phyloP scores from a whole-genome alignment of 2,797 vertebrate genomes.

The Myripristis murdjan region DNA sequence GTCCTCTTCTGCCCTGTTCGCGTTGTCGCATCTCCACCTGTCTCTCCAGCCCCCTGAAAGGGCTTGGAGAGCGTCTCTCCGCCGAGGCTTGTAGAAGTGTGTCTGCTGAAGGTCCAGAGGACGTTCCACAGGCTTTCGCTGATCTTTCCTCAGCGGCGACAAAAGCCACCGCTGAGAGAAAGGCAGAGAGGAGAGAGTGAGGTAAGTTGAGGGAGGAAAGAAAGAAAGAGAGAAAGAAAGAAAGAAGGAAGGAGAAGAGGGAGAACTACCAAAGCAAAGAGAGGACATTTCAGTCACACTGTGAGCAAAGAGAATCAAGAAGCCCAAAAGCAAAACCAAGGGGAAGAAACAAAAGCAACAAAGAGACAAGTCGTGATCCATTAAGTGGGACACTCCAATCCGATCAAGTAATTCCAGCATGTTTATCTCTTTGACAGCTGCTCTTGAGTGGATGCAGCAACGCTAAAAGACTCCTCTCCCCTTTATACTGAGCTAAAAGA shows the following conservation, averaged over 20 bases:
- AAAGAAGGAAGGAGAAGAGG: constrained; percentile 28
- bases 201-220: constrained; percentile 65
- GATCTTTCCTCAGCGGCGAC: constrained; percentile 59
- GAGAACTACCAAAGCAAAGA: constrained; percentile 43
- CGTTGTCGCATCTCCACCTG: constrained; percentile 72
- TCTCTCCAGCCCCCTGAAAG: constrained; percentile 59
- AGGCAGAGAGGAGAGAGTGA: constrained; percentile 44
- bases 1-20: constrained; percentile 42
- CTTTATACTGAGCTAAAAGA: constrained; percentile 50
- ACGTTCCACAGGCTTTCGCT: constrained; percentile 63
- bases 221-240: constrained; percentile 5
- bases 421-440: constrained; percentile 48
- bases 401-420: constrained; percentile 41
- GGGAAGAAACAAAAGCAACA: constrained; percentile 17
- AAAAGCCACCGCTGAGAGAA: constrained; percentile 44
- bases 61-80: constrained; percentile 54
- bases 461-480: not conserved
- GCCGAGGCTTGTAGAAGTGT: constrained; percentile 46
- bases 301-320: constrained; percentile 40
- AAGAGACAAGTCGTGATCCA: constrained; percentile 32
- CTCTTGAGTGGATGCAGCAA: constrained; percentile 51
- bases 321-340: constrained; percentile 29
- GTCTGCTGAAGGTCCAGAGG: constrained; percentile 68
- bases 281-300: constrained; percentile 26
- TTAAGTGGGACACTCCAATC: constrained; percentile 47